Base-by-base conservation (phyloP, 2,113 vertebrate species). In the Sprattus sprattus region DNA sequence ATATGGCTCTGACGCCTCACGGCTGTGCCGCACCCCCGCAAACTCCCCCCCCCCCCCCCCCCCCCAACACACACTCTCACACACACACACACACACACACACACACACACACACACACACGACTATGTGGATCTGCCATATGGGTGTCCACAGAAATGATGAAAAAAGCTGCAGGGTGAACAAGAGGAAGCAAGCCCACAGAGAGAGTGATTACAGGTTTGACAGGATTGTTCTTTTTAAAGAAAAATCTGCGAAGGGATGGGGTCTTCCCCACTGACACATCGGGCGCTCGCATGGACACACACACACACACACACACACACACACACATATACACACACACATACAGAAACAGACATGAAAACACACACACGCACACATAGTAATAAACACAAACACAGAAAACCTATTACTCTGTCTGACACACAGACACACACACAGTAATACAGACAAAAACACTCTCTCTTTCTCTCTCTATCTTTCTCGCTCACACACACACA, bases 201-300 rank as follows among this genome's bases (percentile, higher is more conserved):
- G 82, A 54, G 82, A 83, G 22, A 46, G 81, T 22, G 47, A 83
- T 60, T 52, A 83, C 47, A 39, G 28, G 45, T 25, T 11, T 86
- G 57, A 44, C 28, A 50, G 60, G 81, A 82, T 13, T 39, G 46
- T 83, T 75, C 85, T 44, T 50, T 83, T 52, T 83, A 64, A 86
- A 67, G 64, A 71, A n/a, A 50, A 85, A 80, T 52, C 84, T 22
- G 71, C 18, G n/a, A 39, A 64, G 85, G 39, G 46, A 32, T 32
- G 49, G 82, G 82, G 52, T 75, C 82, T 67, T 83, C 16, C 49
- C 45, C 64, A 71, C 64, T 71, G 64, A 71, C 64, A 71, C 64
- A 71, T 71, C 39, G 39, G 39, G 39, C 39, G 39, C 39, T 39
- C 39, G 39, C 39, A 6, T 64, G 22, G 57, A 9, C 20, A 64